These are phyloP conservation scores for Furcula furcula DNA, from an alignment of 2,888 invertebrate species.

Conservation along the genomic window DNA sequence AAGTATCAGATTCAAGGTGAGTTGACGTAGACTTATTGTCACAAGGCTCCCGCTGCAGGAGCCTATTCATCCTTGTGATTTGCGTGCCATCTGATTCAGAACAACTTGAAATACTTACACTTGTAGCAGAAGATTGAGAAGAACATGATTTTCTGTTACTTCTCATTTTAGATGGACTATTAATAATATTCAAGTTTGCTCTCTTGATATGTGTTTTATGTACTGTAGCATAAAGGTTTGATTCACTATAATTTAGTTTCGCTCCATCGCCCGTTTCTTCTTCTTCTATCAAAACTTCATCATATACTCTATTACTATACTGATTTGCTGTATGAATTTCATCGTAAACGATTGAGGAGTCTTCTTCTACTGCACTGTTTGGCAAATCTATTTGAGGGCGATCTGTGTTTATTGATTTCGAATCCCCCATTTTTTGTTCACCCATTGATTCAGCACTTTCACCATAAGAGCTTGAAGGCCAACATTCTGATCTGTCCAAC, in stretches of 20 bases:
- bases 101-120: conserved; percentile 78
- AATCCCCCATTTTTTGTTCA: conserved; percentile 57
- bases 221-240: conserved; percentile 71
- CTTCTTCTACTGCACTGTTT: conserved; percentile 74
- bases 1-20: conserved; percentile 78
- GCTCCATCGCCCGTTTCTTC: conserved; percentile 68
- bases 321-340: conserved; percentile 58
- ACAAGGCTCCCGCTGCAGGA: conserved; percentile 58
- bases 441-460: conserved; percentile 83
- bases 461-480: conserved; percentile 86
- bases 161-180: conserved; percentile 68
- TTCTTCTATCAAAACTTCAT: conserved; percentile 73
- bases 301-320: conserved; percentile 67
- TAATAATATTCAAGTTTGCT: conserved; percentile 78
- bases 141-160: conserved; percentile 67
- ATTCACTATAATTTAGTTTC: conserved; percentile 67
- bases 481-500: conserved; percentile 86
- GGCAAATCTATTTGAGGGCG: conserved; percentile 79
- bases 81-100: conserved; percentile 80
- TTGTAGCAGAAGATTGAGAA: conserved; percentile 76
- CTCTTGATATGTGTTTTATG: conserved; percentile 69
- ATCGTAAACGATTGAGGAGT: conserved; percentile 58
- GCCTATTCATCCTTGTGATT: conserved; percentile 70
- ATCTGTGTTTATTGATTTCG: conserved; percentile 45
- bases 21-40: conserved; percentile 76